Percentiles rank a stretch among this genome's conserved stretches.
Conservation (phyloP, 2,888 invertebrate species). For the Masnerella sp. region DNA sequence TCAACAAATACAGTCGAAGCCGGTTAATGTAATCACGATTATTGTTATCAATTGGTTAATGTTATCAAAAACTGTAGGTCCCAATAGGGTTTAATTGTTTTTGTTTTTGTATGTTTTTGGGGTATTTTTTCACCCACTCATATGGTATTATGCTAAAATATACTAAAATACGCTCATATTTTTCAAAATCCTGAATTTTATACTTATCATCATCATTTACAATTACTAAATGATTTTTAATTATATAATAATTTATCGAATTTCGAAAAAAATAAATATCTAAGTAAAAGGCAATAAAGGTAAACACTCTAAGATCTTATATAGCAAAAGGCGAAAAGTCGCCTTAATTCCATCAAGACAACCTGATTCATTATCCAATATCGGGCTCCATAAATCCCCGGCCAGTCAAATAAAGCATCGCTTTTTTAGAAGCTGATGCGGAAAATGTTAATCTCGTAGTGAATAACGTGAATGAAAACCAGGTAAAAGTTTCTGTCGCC, state of each 20-base stretch:
- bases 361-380: conserved; percentile 78
- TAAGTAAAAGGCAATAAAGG: conserved; percentile 25
- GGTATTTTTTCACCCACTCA: no score
- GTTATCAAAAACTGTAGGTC: no score
- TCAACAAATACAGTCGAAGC: no score
- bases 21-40: no score
- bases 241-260: not conserved
- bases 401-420: conserved; percentile 74
- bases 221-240: not conserved
- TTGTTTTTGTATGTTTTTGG: no score
- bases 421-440: conserved; percentile 21
- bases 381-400: conserved; percentile 74
- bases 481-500: no score
- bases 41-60: no score
- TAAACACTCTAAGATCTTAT: conserved; percentile 47
- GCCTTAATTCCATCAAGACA: conserved; percentile 75
- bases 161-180: no score
- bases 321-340: conserved; percentile 63
- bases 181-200: conserved; percentile 1
- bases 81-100: no score
- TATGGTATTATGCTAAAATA: no score
- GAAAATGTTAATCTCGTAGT: no score
- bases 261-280: not conserved
- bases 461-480: not conserved
- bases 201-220: not conserved